phyloP scores from a whole-genome alignment of 1,140 invertebrate species.

The Calliphora vicina region DNA sequence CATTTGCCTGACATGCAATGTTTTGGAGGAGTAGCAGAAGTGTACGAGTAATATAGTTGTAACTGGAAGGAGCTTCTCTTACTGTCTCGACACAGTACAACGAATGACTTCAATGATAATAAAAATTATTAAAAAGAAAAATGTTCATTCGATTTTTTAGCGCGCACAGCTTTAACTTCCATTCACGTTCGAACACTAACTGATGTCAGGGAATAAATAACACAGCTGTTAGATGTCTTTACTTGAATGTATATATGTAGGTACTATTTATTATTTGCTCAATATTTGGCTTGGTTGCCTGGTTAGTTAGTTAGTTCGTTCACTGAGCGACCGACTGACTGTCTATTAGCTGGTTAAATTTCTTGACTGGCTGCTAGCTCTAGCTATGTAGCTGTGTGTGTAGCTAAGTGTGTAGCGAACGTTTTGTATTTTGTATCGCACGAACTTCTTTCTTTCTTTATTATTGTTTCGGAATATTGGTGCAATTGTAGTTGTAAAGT shows the following conservation, averaged over 20 bases:
- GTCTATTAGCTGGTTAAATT: neutral
- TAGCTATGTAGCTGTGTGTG: neutral
- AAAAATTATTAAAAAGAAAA: neutral
- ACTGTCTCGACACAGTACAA: slow-evolving; percentile 18
- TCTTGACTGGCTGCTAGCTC: neutral
- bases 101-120: slow-evolving; percentile 15
- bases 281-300: neutral
- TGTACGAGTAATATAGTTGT: neutral
- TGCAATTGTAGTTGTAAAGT: neutral
- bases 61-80: neutral
- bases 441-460: neutral
- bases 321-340: neutral
- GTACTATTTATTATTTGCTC: neutral
- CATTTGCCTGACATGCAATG: neutral
- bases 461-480: neutral
- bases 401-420: too few relatives aligned
- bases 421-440: neutral
- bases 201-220: neutral
- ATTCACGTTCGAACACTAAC: slow-evolving; percentile 13
- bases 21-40: neutral
- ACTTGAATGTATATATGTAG: neutral
- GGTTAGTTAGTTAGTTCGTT: neutral
- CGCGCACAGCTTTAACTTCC: slow-evolving; percentile 32
- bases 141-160: slow-evolving; percentile 20
- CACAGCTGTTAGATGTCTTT: neutral